Evolutionary conservation across 2,113 vertebrate species (phyloP), one percentile per base, ranked within the genome.

Genomic region (Pungitius pungitius): DNA sequence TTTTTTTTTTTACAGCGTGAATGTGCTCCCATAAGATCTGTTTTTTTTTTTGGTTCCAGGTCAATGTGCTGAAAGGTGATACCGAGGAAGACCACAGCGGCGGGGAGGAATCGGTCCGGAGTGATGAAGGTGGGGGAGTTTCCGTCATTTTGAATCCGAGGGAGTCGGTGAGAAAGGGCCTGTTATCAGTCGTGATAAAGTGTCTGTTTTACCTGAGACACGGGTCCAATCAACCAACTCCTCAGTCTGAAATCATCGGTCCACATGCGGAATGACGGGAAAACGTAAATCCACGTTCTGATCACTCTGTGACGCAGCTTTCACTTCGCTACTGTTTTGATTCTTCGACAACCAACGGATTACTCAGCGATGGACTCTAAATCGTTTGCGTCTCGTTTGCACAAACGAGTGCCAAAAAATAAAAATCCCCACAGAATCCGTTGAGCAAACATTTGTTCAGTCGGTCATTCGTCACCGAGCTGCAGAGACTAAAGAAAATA

Each of bases 1-100:
- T n/a, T n/a, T n/a, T n/a, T n/a, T n/a, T n/a, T n/a, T n/a, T n/a
- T n/a, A n/a, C n/a, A n/a, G n/a, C n/a, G n/a, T n/a, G n/a, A n/a
- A n/a, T n/a, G n/a, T n/a, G n/a, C n/a, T n/a, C 60, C 68, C 8
- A 2, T 47, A 27, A 61, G 12, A 4, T 62, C 3, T 70, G 47
- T 54, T 67, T 77, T 15, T 70, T 42, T 54, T 67, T 77, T 15
- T 79, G 33, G 5, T 84, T 73, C 1, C 66, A 92, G 91, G 84
- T 88, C 40, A 42, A 57, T 59, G 55, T 37, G 20, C 73, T 88
- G 66, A 80, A 71, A 75, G 60, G 43, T 8, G 64, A 75, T 2
- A 9, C 9, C 22, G 65, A 66, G 4, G 27, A 2, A 15, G 77
- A 73, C 12, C 30, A 70, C 47, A 77, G n/a, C 22, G 49, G 20